phyloP scores from a whole-genome alignment of 1,140 invertebrate species.

The Rhysida immarginata region DNA sequence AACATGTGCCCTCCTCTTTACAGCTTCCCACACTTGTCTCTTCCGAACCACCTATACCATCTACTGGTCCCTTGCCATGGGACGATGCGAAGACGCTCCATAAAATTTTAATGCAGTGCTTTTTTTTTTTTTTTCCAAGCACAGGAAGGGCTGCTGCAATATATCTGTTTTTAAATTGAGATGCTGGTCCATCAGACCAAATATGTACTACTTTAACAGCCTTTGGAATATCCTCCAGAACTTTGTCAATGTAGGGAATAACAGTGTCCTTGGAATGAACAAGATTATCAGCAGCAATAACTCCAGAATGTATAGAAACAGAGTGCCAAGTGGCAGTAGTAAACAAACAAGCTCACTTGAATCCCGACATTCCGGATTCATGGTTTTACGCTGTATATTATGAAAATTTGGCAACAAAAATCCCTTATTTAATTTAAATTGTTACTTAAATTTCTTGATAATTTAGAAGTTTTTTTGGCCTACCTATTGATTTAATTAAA shows the following conservation, averaged over 20 bases:
- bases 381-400: too few species aligned
- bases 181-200: conserved; percentile 1
- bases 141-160: background rate
- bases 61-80: conserved; percentile 25
- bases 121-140: background rate
- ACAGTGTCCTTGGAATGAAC: background rate
- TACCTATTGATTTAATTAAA: too few species aligned
- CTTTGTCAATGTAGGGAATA: background rate
- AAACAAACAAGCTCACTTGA: too few species aligned
- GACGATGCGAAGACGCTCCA: conserved; percentile 24
- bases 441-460: too few species aligned
- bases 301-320: background rate
- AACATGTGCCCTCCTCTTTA: background rate
- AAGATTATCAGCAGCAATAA: background rate
- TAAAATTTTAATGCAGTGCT: background rate
- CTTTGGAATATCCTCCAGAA: background rate
- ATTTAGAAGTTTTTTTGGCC: too few species aligned
- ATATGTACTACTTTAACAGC: background rate
- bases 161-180: conserved; percentile 1
- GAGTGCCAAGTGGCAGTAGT: background rate
- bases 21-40: background rate
- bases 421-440: too few species aligned
- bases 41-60: background rate
- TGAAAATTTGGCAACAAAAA: too few species aligned
- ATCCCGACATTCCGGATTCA: too few species aligned